Conservation (phyloP, 30 jellyfish, hydroid and myxozoan genomes). For the Cassiopea andromeda region DNA sequence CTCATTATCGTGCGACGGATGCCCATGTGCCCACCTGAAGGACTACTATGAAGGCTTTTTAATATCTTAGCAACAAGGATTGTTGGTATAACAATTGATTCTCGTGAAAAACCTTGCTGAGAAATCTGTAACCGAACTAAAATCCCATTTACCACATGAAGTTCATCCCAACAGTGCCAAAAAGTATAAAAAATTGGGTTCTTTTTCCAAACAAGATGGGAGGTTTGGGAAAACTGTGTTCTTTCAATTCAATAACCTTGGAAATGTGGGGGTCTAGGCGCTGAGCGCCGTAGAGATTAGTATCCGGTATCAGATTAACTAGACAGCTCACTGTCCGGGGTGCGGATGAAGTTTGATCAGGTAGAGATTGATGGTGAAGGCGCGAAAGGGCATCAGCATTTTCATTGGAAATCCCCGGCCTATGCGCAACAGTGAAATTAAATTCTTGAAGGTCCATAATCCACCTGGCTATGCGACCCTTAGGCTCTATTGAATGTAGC, state of each 20-base stretch:
- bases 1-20: conserved; percentile 4
- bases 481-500: conserved; percentile 30
- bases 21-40: conserved; percentile 25
- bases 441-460: conserved; percentile 33
- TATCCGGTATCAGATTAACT: background rate
- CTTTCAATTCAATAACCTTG: background rate
- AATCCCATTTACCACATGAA: background rate
- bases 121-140: background rate
- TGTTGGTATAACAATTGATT: conserved; percentile 11
- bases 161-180: background rate
- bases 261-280: background rate
- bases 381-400: conserved; percentile 4
- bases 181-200: background rate
- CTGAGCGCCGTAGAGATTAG: background rate
- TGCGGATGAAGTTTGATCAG: background rate
- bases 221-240: background rate
- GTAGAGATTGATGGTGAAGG: background rate
- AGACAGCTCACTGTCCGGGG: background rate
- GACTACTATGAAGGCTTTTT: conserved; percentile 45
- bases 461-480: conserved; percentile 54
- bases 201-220: background rate
- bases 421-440: conserved; percentile 18
- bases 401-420: conserved; percentile 29
- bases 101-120: background rate
- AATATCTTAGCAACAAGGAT: conserved; percentile 11